These are phyloP conservation scores for Apis cerana DNA, from an alignment of 1,140 invertebrate genomes.

Conservation along the genomic window DNA sequence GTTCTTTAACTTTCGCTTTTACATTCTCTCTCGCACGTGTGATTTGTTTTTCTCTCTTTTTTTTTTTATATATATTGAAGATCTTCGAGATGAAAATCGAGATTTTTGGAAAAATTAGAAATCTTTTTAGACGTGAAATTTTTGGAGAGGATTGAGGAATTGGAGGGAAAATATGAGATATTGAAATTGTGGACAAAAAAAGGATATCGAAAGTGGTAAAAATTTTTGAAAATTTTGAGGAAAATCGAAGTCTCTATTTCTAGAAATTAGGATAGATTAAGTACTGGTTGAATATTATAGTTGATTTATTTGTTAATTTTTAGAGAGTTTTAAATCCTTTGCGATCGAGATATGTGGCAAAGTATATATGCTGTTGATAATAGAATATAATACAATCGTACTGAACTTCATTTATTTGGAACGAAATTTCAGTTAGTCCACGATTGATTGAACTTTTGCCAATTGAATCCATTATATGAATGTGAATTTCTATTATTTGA, in stretches of 20 bases:
- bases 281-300: neutral
- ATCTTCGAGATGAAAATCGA: neutral
- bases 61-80: too few relatives aligned
- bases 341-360: neutral
- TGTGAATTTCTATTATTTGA: too few relatives aligned
- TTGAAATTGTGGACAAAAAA: too few relatives aligned
- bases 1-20: neutral
- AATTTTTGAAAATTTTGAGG: too few relatives aligned
- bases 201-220: too few relatives aligned
- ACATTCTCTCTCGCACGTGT: neutral
- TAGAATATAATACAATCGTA: too few relatives aligned
- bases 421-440: neutral
- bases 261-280: neutral
- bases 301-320: neutral
- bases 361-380: too few relatives aligned
- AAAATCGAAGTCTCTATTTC: neutral
- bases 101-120: neutral
- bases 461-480: too few relatives aligned
- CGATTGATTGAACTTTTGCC: too few relatives aligned
- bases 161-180: too few relatives aligned
- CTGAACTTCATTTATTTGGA: neutral
- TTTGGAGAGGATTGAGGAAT: too few relatives aligned
- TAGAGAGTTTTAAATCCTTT: neutral
- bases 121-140: too few relatives aligned
- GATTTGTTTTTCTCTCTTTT: neutral